A percentile compares a stretch with the other conserved stretches of the same genome.
phyloP scores from a whole-genome alignment of 2,888 invertebrate species.

The Andrena camellia region DNA sequence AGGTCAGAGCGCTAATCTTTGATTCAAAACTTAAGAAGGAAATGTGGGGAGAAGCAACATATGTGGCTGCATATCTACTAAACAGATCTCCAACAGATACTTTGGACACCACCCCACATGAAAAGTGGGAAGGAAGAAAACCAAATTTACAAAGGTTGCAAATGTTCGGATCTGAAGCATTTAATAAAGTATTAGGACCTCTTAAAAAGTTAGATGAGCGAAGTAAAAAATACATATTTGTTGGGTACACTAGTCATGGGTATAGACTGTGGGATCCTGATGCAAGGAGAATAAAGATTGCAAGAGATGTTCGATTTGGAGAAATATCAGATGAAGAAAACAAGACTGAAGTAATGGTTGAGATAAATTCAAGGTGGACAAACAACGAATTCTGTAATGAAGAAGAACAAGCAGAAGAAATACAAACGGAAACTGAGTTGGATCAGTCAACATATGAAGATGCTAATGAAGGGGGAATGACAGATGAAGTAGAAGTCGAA shows the following conservation, averaged over 20 bases:
- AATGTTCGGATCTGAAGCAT: conserved; percentile 70
- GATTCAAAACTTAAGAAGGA: background rate
- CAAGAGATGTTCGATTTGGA: conserved; percentile 3
- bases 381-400: background rate
- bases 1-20: background rate
- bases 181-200: conserved; percentile 11
- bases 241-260: conserved; percentile 47
- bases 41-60: background rate
- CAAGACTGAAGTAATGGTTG: no score
- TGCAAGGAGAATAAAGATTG: background rate
- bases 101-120: background rate
- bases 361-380: no score
- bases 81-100: background rate
- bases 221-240: conserved; percentile 67
- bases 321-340: no score
- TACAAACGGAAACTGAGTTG: background rate
- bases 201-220: conserved; percentile 73
- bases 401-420: background rate
- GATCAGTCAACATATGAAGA: background rate
- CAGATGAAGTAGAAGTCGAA: background rate
- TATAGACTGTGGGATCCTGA: conserved; percentile 40
- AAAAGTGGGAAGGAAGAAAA: conserved; percentile 51
- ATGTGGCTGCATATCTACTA: background rate
- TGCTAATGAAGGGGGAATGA: background rate
- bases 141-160: conserved; percentile 68